Evolutionary conservation across 2,113 vertebrate species (phyloP), one percentile per base, ranked within the genome.

Genomic region (Bagarius yarrelli): DNA sequence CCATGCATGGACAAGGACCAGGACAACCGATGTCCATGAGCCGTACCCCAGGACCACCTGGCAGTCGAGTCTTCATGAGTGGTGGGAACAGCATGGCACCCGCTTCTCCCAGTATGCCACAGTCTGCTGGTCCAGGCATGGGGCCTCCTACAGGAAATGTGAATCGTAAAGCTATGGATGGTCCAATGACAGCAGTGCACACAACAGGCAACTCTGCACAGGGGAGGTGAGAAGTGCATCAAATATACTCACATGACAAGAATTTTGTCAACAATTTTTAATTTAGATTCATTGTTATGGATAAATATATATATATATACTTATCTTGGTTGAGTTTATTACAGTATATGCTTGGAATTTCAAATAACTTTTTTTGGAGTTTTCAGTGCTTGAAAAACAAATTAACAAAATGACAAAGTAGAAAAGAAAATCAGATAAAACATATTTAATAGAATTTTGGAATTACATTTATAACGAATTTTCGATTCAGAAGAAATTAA

Each of bases 1-100:
- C 98, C 84, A 96, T 98, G 94, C 97, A 98, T 3, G 96, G 96
- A 76, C 97, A 98, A 87, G 96, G 96, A 71, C 95, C 96, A n/a
- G 94, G 93, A 83, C 97, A 98, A 89, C 93, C 94, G 36, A 94
- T 15, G 90, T 93, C 96, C 83, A 83, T 95, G 88, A 96, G 95
- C 85, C 95, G 96, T 77, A 92, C 95, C 91, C 94, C 94, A 80
- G 93, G 90, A 86, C 78, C 93, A 89, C 91, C 92, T 94, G 93
- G 95, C 92, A 83, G 95, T 90, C 94, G 96, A 83, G 92, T 92
- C 2, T 99, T 96, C 90, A 92, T 95, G 25, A 91, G 94, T 36
- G 95, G 91, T 77, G 92, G 95, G 87, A 93, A 91, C 82, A 93
- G 90, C 76, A 93, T 96, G 93, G 95, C 96, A 79, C 96, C 98